These are phyloP conservation scores for Macaria liturata DNA, from an alignment of 2,888 invertebrate species.

Conservation along the genomic window DNA sequence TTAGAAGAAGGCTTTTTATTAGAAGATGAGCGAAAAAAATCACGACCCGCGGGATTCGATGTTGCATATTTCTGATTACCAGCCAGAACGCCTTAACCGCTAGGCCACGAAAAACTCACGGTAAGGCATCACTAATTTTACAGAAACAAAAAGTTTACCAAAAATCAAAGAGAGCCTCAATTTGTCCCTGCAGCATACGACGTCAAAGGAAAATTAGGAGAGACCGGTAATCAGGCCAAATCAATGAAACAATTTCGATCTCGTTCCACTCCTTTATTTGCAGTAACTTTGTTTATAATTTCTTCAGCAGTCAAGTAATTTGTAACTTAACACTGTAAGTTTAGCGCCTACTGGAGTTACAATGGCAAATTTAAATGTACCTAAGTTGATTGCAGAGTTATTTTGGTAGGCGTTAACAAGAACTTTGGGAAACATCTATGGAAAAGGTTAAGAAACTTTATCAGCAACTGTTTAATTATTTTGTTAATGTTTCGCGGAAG, in stretches of 20 bases:
- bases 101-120: too few relatives aligned
- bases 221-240: constrained; percentile 31
- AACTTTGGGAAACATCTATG: not conserved
- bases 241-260: constrained; percentile 28
- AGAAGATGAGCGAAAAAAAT: too few relatives aligned
- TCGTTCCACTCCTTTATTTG: constrained; percentile 26
- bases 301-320: constrained; percentile 8
- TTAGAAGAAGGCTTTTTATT: too few relatives aligned
- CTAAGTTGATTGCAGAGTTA: constrained; percentile 10
- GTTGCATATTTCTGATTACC: too few relatives aligned
- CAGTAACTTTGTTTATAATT: constrained; percentile 25
- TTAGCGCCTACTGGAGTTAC: constrained; percentile 13
- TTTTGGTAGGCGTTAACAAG: constrained; percentile 18
- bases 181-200: constrained; percentile 12
- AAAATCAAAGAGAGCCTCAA: not conserved
- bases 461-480: too few relatives aligned
- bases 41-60: too few relatives aligned
- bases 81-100: too few relatives aligned
- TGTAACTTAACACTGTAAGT: constrained; percentile 14
- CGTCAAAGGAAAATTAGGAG: constrained; percentile 28
- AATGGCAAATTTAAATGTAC: constrained; percentile 1
- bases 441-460: too few relatives aligned
- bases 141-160: too few relatives aligned
- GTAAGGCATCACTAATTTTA: too few relatives aligned
- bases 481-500: too few relatives aligned